These are phyloP conservation scores for Octopus bimaculoides DNA, from an alignment of 1,140 invertebrate species.

Conservation along the genomic window DNA sequence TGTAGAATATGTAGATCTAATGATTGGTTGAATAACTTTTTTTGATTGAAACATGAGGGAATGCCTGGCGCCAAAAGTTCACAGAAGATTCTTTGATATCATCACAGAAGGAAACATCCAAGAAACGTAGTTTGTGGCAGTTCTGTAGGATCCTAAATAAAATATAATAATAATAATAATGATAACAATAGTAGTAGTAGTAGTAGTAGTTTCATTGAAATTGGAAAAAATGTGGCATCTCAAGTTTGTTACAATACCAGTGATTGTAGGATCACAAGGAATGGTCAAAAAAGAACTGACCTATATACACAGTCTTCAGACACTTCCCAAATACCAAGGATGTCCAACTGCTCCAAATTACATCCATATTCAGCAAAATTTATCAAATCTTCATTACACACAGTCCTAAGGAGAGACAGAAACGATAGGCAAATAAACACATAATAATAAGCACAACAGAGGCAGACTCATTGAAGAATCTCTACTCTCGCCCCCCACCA, in stretches of 20 bases:
- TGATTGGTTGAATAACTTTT: slow-evolving; percentile 35
- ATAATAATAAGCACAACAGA: too few species aligned
- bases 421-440: too few species aligned
- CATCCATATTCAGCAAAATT: slow-evolving; percentile 68
- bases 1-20: too few species aligned
- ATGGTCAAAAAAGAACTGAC: slow-evolving; percentile 29
- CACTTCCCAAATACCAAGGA: slow-evolving; percentile 76
- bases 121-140: slow-evolving; percentile 69
- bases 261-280: too few species aligned
- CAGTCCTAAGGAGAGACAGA: slow-evolving; percentile 60
- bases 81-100: slow-evolving; percentile 65
- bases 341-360: slow-evolving; percentile 74
- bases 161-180: slow-evolving; percentile 4
- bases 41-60: slow-evolving; percentile 54
- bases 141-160: slow-evolving; percentile 64
- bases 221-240: too few species aligned
- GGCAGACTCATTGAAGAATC: too few species aligned
- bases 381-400: slow-evolving; percentile 74
- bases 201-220: too few species aligned
- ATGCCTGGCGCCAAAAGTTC: slow-evolving; percentile 37
- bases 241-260: too few species aligned
- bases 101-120: slow-evolving; percentile 85
- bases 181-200: too few species aligned
- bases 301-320: slow-evolving; percentile 68
- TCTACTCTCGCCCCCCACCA: too few species aligned